phyloP scores from a whole-genome alignment of 2,797 vertebrate genomes.

The Myotis findleyi region DNA sequence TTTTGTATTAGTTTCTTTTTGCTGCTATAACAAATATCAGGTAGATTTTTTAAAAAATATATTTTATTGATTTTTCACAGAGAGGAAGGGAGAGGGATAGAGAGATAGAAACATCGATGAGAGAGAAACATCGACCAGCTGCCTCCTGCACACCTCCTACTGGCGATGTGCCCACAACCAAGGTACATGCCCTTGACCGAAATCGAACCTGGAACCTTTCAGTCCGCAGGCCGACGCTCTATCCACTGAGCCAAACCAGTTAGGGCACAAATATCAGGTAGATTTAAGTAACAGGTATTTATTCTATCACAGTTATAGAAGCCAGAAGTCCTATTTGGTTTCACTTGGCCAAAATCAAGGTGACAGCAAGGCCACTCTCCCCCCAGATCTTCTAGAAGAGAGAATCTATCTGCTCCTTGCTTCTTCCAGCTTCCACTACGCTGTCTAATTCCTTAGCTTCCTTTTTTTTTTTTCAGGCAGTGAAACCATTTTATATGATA shows the following conservation, averaged over 20 bases:
- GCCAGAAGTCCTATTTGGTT: not conserved
- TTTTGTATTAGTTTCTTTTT: not conserved
- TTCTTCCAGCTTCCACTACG: not conserved
- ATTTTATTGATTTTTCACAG: no score
- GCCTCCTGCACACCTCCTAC: no score
- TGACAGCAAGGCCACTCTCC: not conserved
- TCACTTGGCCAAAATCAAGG: not conserved
- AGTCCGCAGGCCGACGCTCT: no score
- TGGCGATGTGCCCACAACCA: no score
- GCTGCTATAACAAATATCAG: not conserved
- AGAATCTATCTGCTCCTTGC: not conserved
- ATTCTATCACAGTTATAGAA: not conserved
- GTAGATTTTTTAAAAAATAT: no score
- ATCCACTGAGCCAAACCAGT: no score
- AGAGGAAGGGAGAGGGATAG: no score
- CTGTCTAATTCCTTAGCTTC: not conserved
- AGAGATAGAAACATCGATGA: no score
- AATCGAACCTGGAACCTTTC: no score
- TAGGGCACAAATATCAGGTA: constrained; percentile 6
- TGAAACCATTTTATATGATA: not conserved
- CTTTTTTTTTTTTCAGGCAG: not conserved
- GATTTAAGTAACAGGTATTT: not conserved
- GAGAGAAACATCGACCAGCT: no score
- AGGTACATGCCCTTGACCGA: no score
- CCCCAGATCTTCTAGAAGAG: not conserved